Conservation (phyloP, 2,888 invertebrate species). For the Pecten maximus region DNA sequence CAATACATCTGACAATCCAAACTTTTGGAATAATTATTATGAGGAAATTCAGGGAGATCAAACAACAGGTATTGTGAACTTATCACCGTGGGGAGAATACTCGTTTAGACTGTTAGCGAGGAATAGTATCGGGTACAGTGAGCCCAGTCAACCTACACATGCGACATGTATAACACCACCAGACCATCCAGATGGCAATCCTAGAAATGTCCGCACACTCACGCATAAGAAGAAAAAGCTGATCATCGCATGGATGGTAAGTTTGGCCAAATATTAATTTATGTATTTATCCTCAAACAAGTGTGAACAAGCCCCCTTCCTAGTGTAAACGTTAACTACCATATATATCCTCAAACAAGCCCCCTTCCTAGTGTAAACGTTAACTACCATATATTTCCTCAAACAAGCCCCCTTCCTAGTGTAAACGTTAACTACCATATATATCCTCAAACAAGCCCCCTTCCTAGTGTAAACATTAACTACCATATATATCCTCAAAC, state of each 20-base stretch:
- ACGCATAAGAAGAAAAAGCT: conserved; percentile 79
- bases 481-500: too few relatives aligned
- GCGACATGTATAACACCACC: conserved; percentile 76
- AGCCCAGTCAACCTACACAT: conserved; percentile 77
- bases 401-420: too few relatives aligned
- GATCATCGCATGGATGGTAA: conserved; percentile 81
- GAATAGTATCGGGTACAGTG: conserved; percentile 81
- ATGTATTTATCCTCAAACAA: too few relatives aligned
- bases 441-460: too few relatives aligned
- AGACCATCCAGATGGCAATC: conserved; percentile 78
- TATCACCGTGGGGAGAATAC: conserved; percentile 81
- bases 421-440: too few relatives aligned
- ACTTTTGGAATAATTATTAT: conserved; percentile 87
- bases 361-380: too few relatives aligned
- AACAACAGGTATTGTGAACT: conserved; percentile 64
- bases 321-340: too few relatives aligned
- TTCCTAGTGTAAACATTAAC: too few relatives aligned
- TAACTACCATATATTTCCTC: too few relatives aligned
- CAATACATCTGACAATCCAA: conserved; percentile 96
- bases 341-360: too few relatives aligned
- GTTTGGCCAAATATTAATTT: conserved; percentile 50
- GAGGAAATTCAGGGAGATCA: conserved; percentile 64
- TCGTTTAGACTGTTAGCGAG: conserved; percentile 81
- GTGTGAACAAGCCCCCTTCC: too few relatives aligned
- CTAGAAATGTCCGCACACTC: conserved; percentile 79